phyloP scores from a whole-genome alignment of 2,888 invertebrate genomes.

The Galeruca laticollis region DNA sequence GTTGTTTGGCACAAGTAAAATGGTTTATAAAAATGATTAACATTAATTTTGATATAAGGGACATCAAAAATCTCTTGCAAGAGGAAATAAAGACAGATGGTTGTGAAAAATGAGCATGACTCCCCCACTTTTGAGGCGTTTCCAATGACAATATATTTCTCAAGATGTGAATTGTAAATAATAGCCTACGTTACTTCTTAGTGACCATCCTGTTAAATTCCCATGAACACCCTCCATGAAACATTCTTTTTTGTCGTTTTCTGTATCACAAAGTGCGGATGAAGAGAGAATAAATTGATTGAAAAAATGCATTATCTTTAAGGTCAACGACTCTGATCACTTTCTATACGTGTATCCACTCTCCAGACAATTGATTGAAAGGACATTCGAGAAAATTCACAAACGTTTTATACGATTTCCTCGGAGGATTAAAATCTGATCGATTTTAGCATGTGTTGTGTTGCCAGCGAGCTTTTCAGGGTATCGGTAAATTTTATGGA shows the following conservation, averaged over 20 bases:
- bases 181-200: too few species aligned
- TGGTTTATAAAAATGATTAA: too few species aligned
- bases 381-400: constrained; percentile 19
- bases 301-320: constrained; percentile 11
- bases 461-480: neutral
- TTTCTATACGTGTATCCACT: constrained; percentile 15
- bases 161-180: too few species aligned
- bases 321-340: constrained; percentile 21
- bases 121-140: too few species aligned
- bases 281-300: neutral
- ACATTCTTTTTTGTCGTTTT: neutral
- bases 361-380: constrained; percentile 16
- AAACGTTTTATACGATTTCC: constrained; percentile 20
- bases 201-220: too few species aligned
- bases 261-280: neutral
- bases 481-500: neutral
- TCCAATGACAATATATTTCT: too few species aligned
- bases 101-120: too few species aligned
- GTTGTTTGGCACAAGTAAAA: too few species aligned
- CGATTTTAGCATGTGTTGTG: constrained; percentile 6
- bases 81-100: too few species aligned
- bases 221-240: too few species aligned
- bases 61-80: too few species aligned
- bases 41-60: too few species aligned
- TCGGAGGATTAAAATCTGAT: constrained; percentile 15